A percentile compares a stretch with the other conserved stretches of the same genome.
Evolutionary conservation across 2,113 vertebrate species (phyloP).

Genomic region (Arizona elegans): DNA sequence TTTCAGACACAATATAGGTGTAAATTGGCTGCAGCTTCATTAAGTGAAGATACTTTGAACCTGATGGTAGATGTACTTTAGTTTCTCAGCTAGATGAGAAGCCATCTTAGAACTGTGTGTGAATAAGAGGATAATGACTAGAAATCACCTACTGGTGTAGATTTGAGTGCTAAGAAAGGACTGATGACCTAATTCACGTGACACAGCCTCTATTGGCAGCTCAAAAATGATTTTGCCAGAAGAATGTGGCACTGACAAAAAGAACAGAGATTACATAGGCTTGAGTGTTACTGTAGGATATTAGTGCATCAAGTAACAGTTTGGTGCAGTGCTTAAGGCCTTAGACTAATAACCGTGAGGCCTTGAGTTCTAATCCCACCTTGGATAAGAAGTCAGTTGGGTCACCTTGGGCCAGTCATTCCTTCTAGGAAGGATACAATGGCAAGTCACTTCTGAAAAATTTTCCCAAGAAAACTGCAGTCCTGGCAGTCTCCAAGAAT

Average conservation of each 20-base stretch:
- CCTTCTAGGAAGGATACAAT: neutral
- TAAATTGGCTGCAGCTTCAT: neutral
- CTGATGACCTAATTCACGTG: neutral
- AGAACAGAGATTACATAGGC: neutral
- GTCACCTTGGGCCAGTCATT: neutral
- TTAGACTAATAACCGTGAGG: neutral
- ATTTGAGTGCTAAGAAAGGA: neutral
- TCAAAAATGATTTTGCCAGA: neutral
- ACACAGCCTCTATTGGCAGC: neutral
- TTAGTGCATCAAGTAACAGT: neutral
- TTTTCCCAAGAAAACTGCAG: neutral
- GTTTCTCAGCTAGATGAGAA: neutral
- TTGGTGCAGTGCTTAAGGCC: neutral
- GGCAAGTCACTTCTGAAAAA: neutral
- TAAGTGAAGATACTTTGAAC: neutral
- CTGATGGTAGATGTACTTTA: neutral
- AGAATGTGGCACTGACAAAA: neutral
- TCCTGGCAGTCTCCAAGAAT: neutral
- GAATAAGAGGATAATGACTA: neutral
- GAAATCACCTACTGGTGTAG: neutral
- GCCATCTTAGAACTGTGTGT: neutral
- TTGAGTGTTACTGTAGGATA: neutral
- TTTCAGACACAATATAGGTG: neutral
- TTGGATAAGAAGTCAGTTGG: neutral
- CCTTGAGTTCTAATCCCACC: neutral